phyloP scores from a whole-genome alignment of 2,113 vertebrate species.

The Charina bottae region DNA sequence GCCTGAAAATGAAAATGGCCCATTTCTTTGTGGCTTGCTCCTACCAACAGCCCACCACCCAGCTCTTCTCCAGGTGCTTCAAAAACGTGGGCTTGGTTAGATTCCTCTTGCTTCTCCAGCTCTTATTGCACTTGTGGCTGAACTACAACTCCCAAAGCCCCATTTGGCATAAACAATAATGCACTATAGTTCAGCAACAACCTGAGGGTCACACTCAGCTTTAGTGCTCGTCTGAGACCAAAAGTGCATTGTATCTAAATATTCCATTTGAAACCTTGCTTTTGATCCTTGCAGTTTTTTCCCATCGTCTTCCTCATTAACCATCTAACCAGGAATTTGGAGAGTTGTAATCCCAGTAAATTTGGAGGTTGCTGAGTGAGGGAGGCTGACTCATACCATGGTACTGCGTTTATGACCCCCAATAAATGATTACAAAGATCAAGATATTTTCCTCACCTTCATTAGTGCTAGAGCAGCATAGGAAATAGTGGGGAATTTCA shows the following conservation, averaged over 20 bases:
- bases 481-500: constrained; percentile 87
- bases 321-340: neutral
- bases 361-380: neutral
- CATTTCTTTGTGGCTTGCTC: neutral
- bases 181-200: neutral
- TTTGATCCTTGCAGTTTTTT: neutral
- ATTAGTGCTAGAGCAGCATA: constrained; percentile 85
- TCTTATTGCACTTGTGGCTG: neutral
- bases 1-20: neutral
- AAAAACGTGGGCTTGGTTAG: neutral
- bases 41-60: neutral
- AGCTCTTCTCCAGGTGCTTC: neutral
- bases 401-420: neutral
- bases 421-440: neutral
- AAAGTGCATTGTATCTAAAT: neutral
- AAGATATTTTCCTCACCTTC: constrained; percentile 80
- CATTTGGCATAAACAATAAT: neutral
- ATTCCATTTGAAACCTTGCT: neutral
- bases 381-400: neutral
- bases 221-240: neutral
- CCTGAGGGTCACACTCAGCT: neutral
- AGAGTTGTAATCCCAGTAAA: no score
- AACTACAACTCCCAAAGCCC: neutral
- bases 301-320: neutral
- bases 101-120: neutral